Evolutionary conservation across 1,140 invertebrate species (phyloP).

Genomic region (Alviniconcha marisindica): DNA sequence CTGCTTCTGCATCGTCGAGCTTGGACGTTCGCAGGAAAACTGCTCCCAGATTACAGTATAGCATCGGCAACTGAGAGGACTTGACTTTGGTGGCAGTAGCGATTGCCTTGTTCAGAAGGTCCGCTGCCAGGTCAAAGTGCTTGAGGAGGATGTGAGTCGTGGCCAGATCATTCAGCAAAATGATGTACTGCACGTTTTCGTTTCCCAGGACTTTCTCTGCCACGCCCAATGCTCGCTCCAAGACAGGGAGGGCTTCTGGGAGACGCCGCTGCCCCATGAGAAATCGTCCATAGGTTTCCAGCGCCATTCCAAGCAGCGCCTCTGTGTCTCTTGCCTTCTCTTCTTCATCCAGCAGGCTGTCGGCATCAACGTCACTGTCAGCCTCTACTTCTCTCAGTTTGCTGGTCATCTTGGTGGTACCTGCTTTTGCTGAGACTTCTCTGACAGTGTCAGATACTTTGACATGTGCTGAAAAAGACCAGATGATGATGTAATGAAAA

Average conservation of each 20-base stretch:
- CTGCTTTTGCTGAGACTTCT: constrained; percentile 78
- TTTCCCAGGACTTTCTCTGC: constrained; percentile 83
- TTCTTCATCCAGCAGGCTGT: constrained; percentile 55
- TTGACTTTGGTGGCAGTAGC: constrained; percentile 79
- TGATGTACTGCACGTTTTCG: constrained; percentile 84
- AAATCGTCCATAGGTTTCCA: constrained; percentile 90
- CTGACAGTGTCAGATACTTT: not conserved
- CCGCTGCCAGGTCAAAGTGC: constrained; percentile 83
- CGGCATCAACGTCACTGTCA: constrained; percentile 80
- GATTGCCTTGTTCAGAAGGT: constrained; percentile 85
- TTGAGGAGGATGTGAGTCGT: constrained; percentile 83
- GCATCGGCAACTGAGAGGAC: constrained; percentile 80
- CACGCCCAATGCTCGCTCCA: constrained; percentile 84
- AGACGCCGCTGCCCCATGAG: constrained; percentile 81
- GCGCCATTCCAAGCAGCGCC: constrained; percentile 83
- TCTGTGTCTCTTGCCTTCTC: constrained; percentile 80
- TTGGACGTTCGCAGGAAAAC: constrained; percentile 85
- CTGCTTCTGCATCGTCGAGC: constrained; percentile 83
- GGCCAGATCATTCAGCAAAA: constrained; percentile 89
- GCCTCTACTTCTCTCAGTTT: no score
- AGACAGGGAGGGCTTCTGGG: constrained; percentile 82
- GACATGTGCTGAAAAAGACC: not conserved
- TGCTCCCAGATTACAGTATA: constrained; percentile 90
- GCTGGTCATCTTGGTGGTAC: constrained; percentile 48
- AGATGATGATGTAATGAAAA: no score